Base-by-base conservation (phyloP, 2,888 invertebrate species). In the Ornithoptera alexandrae region DNA sequence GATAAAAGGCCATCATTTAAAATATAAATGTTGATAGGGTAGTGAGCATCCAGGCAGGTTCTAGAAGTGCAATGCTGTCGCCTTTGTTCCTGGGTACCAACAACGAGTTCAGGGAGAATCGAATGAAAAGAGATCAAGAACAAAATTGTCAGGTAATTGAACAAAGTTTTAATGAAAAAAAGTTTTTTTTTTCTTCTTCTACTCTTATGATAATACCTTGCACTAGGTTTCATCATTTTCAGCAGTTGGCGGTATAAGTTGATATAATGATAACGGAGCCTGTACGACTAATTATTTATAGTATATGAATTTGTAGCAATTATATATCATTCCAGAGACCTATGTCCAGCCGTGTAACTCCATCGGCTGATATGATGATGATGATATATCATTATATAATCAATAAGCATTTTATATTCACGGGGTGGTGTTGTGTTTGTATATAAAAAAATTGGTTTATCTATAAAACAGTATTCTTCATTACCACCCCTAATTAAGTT, bases 11-110 rank as follows among this genome's bases (percentile, higher is more conserved):
- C 46, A 46, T 46, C 10, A 58, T 22, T 58, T 15, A 58, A 67
- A 64, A 24, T 69, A 50, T 56, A 56, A 46, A 56, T 65, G 53
- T 64, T 70, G 58, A 67, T 57, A 74, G 77, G 70, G 59, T 76
- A 72, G 81, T 78, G 69, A 46, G 73, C n/a, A 69, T 78, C 39
- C 90, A 90, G 76, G 78, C 69, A 0, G 90, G 89, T 0, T 87
- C 89, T 0, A 77, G 81, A 2, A 75, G 82, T 67, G 68, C 77
- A 17, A 84, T 88, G 84, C 73, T 89, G 20, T 90, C 90, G 0
- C 84, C 86, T 0, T 74, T 90, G 6, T 83, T 80, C 67, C 64
- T 87, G 57, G 78, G 74, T 6, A 77, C 78, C 1, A 80, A 80
- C 67, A 67, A 70, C 1, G 36, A 46, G n/a, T 73, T 70, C n/a